Conservation (phyloP, 2,113 vertebrate genomes). For the Alligator sinensis region DNA sequence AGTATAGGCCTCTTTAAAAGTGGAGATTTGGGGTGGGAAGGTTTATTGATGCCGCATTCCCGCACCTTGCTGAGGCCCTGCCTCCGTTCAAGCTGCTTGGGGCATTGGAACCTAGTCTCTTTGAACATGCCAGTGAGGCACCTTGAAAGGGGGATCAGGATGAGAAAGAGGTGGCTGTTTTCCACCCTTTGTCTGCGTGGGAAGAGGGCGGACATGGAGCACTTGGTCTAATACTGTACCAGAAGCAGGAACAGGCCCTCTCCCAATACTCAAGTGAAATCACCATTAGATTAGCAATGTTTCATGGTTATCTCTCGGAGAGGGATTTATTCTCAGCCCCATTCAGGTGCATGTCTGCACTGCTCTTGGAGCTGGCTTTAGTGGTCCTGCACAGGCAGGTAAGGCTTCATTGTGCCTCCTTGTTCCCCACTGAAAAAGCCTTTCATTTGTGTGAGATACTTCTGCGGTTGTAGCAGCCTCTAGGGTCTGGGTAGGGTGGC, state of each 20-base stretch:
- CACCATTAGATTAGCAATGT: neutral
- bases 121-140: conserved; percentile 13
- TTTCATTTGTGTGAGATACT: no score
- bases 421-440: conserved; percentile 58
- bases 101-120: conserved; percentile 2
- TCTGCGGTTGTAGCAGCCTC: neutral
- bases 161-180: conserved; percentile 34
- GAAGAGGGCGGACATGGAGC: neutral
- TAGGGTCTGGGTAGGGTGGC: conserved; percentile 55
- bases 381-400: conserved; percentile 46
- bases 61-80: neutral
- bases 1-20: neutral
- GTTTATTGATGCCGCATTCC: neutral
- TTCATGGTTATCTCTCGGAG: conserved; percentile 21
- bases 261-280: neutral
- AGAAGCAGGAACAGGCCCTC: neutral
- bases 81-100: conserved; percentile 41
- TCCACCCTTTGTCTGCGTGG: conserved; percentile 31
- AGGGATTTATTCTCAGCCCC: neutral
- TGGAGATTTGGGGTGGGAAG: neutral
- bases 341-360: neutral
- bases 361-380: conserved; percentile 32
- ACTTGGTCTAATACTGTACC: neutral
- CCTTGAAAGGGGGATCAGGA: conserved; percentile 10
- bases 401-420: conserved; percentile 58